phyloP scores from a whole-genome alignment of 2,113 vertebrate species.

The Macheiramphus alcinus region DNA sequence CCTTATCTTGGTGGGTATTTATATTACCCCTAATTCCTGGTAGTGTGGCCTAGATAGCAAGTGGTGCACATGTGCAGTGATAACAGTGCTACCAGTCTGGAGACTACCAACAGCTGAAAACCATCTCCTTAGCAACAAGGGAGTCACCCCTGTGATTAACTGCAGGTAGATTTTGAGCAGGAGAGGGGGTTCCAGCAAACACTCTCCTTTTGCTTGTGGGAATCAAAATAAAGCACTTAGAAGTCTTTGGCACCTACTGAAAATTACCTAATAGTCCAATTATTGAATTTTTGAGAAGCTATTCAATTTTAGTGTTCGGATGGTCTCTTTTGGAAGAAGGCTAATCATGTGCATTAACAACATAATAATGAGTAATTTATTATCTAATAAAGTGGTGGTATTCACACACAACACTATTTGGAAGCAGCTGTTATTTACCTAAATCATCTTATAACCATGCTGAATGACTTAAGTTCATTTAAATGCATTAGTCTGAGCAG shows the following conservation, averaged over 20 bases:
- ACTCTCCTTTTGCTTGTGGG: neutral
- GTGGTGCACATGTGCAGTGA: neutral
- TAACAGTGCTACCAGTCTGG: neutral
- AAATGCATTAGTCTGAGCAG: neutral
- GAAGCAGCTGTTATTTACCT: constrained; percentile 34
- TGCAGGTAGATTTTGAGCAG: neutral
- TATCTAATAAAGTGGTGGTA: neutral
- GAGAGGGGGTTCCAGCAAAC: neutral
- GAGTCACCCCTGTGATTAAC: neutral
- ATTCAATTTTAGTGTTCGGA: neutral
- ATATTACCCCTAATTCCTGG: neutral
- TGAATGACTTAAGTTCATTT: constrained; percentile 1
- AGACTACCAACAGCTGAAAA: neutral
- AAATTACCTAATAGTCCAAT: neutral
- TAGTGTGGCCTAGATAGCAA: neutral
- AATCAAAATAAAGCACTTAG: neutral
- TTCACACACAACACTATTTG: neutral
- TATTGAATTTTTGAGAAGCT: neutral
- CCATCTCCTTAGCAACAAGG: constrained; percentile 16
- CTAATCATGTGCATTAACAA: neutral
- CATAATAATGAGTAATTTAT: neutral
- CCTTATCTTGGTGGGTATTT: neutral
- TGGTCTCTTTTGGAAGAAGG: neutral
- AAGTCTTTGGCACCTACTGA: neutral
- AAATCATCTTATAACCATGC: neutral